Conservation (phyloP, 2,797 vertebrate species). For the Thamnophis elegans region DNA sequence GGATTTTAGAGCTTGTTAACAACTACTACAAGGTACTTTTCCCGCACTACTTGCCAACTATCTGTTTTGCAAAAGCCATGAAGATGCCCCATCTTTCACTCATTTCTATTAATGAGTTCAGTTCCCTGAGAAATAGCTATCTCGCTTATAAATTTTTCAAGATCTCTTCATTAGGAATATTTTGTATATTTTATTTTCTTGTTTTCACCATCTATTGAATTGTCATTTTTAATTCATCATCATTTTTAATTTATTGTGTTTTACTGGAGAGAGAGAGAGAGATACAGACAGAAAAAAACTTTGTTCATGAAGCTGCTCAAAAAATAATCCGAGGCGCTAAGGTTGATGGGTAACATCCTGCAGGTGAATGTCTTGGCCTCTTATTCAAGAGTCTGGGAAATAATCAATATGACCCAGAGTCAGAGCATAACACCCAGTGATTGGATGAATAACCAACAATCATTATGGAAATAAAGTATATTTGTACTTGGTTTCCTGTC, state of each 20-base stretch:
- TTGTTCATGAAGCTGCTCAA: conserved; percentile 43
- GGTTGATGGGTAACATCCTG: conserved; percentile 24
- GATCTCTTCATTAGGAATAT: conserved; percentile 63
- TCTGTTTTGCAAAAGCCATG: conserved; percentile 31
- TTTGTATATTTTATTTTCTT: conserved; percentile 70
- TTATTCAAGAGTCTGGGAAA: background rate
- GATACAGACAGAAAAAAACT: conserved; percentile 18
- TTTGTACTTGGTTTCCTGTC: background rate
- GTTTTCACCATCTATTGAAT: conserved; percentile 58
- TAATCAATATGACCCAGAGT: background rate
- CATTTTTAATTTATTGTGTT: conserved; percentile 47
- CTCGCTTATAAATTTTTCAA: conserved; percentile 65
- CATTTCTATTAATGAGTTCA: conserved; percentile 61
- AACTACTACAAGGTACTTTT: conserved; percentile 47
- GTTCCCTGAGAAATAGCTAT: conserved; percentile 51
- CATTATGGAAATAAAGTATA: background rate
- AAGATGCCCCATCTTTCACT: conserved; percentile 39
- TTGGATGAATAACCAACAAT: conserved; percentile 14
- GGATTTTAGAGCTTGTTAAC: conserved; percentile 14
- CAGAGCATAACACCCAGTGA: background rate
- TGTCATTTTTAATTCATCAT: conserved; percentile 71
- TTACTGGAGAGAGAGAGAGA: background rate
- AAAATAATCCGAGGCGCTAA: conserved; percentile 41
- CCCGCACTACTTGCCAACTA: conserved; percentile 31
- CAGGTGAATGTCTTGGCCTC: conserved; percentile 42